Base-by-base conservation (phyloP, 2,888 invertebrate species). In the Latheticus oryzae region DNA sequence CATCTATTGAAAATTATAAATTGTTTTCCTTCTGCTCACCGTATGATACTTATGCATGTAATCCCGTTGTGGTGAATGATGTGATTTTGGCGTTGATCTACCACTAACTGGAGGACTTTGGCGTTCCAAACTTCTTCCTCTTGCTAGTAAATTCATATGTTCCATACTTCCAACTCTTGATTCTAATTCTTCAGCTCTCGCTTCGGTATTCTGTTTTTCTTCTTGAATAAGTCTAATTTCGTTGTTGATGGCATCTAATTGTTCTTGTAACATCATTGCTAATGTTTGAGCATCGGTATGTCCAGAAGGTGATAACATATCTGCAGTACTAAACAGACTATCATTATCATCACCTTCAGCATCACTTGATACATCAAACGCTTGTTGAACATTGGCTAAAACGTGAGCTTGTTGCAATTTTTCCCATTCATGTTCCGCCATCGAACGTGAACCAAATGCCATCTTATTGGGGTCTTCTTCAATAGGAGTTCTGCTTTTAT, bases 211-310 rank as follows among this genome's bases (percentile, higher is more conserved):
- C 80, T 95, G 95, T 77, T 78, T 77, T 65, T 78, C 78, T 56
- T 83, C 83, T 76, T 84, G 82, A 48, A 83, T 83, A 58, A 82
- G 82, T 77, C 89, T 86, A 72, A 99, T 99, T 85, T 99, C 99
- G 73, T 97, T 97, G 82, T 99, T 99, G 79, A 99, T 99, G 74
- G 98, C 99, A 83, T 99, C 98, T 63, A 99, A 84, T 80, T 99
- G 97, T 74, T 99, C 98, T 79, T 99, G 99, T 69, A 99, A 85
- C 95, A 99, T 97, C 77, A 97, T 88, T 35, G 99, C 99, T 64
- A 99, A 82, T 0, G 97, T 95, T 74, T 98, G 98, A 37, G 99
- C 97, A 80, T 99, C 98, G 37, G 78, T 78, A 58, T 88, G 89
- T 0, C 88, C 80, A 76, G 76, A 80, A 0, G 90, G 90, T 28